Base-by-base conservation (phyloP, 2,888 invertebrate species). In the Lycia hirtaria region DNA sequence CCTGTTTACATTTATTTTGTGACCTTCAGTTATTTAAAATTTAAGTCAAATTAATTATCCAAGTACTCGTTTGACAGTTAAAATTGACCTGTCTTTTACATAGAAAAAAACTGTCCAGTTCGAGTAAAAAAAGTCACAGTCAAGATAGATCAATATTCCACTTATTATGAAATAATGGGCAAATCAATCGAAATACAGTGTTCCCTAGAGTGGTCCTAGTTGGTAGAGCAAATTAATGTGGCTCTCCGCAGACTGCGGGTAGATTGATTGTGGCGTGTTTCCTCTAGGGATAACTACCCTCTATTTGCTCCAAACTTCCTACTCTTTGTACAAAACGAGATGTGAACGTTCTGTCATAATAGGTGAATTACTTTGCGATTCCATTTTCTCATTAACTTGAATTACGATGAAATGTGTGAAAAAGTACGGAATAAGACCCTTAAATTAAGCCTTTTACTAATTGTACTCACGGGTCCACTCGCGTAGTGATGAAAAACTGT, bases 211-310 rank as follows among this genome's bases (percentile, higher is more conserved):
- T 2, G n/a, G n/a, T 0, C 12, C 12, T 20, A 28, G 41, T 37
- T 22, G 50, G 20, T 50, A 41, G 12, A 44, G 19, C 30, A 40
- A 35, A 50, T 50, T 38, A 54, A 33, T 17, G 33, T 32, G 30
- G 26, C 38, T 26, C 30, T 15, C 30, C 12, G 14, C 3, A 22
- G 28, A 19, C 14, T 50, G 32, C 10, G 26, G 1, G 10, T 20
- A 40, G 70, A 73, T 44, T 44, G 30, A 44, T 32, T 44, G 30
- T 12, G 44, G 26, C 26, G 28, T 38, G 14, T 26, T 19, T 5
- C 9, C 28, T 48, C 48, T 19, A 15, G 48, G 48, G 48, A 48
- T 19, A 48, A 26, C n/a, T 78, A 73, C 65, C 68, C 30, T n/a
- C 44, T 30, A 12, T 44, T 44, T 30, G 30, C 12, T 30, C 10